Base-by-base conservation (phyloP, 2,888 invertebrate genomes). In the Aspidiotus destructor region DNA sequence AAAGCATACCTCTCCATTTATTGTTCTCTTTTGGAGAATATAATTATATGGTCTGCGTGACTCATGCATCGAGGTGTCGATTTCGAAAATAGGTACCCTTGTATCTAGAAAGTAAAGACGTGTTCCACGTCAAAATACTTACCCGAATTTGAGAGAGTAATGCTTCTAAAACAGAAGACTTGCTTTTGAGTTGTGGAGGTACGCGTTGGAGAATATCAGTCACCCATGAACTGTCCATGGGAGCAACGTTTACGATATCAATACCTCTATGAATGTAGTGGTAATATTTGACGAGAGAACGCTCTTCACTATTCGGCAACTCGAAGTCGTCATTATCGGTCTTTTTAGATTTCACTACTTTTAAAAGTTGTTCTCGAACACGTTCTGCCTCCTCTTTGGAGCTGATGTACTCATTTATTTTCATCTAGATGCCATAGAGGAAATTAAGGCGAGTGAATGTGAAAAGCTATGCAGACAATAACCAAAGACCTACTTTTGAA, bases 201-300 rank as follows among this genome's bases (percentile, higher is more conserved):
- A 90, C 80, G 69, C 88, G 78, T 72, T 80, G 79, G 54, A 85
- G 81, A 58, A 89, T 86, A 74, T 86, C 82, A 57, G 83, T 80
- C 70, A 94, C 80, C 75, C 90, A 85, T 74, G 82, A 81, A 69
- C 84, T 82, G 75, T 89, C 89, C 76, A 95, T 82, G 1, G 92
- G 88, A 0, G 92, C 88, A 0, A 95, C 90, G 76, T 93, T 88
- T 71, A 88, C 86, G 5, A 92, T 92, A 75, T 93, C 93, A 58
- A 95, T 88, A 0, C 94, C 95, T 77, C 92, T 87, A 74, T 87
- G 86, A 61, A 95, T 85, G 75, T 93, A 96, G 77, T 92, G 92
- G 77, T 92, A 91, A 78, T 95, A 95, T 71, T 92, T 83, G 63
- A 88, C 77, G 74, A 87, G 78, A 75, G 88, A 85, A 73, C 83